Percentiles rank a stretch among this genome's conserved stretches.
These are phyloP conservation scores for Drosophila longiperda DNA, from an alignment of 2,888 invertebrate genomes.

Conservation along the genomic window DNA sequence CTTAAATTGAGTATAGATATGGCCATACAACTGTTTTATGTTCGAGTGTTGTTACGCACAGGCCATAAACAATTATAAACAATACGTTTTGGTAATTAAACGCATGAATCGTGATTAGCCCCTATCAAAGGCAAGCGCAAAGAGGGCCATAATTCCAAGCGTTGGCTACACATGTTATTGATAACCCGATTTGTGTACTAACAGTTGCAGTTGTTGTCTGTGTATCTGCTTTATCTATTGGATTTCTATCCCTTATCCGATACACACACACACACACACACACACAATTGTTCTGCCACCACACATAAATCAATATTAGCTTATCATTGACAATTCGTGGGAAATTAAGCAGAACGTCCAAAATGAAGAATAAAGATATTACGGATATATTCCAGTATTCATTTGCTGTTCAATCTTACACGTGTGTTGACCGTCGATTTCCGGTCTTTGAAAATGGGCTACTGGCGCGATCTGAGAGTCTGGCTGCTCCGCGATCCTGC, in stretches of 20 bases:
- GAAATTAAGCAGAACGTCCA: conserved; percentile 56
- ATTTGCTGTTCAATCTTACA: conserved; percentile 58
- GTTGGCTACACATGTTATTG: conserved; percentile 37
- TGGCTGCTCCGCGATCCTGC: conserved; percentile 85
- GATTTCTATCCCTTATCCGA: background rate
- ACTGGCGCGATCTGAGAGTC: conserved; percentile 80
- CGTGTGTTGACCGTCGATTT: conserved; percentile 17
- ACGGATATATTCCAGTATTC: conserved; percentile 30
- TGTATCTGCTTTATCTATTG: conserved; percentile 6
- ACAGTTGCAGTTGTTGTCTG: conserved; percentile 35
- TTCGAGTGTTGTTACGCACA: conserved; percentile 10
- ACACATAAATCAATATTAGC: conserved; percentile 73
- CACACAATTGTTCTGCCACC: conserved; percentile 14
- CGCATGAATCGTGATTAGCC: conserved; percentile 40
- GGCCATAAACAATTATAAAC: conserved; percentile 64
- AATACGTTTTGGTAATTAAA: conserved; percentile 71
- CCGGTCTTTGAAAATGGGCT: conserved; percentile 66
- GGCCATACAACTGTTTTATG: background rate
- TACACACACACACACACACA: background rate
- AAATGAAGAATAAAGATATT: conserved; percentile 26
- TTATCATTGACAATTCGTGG: conserved; percentile 68
- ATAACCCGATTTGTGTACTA: conserved; percentile 46
- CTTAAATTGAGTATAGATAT: background rate
- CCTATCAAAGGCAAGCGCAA: conserved; percentile 38
- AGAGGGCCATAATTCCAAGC: conserved; percentile 44